phyloP scores from a whole-genome alignment of 37 sponge, comb jelly and placozoan species.

The Amphimedon queenslandica region DNA sequence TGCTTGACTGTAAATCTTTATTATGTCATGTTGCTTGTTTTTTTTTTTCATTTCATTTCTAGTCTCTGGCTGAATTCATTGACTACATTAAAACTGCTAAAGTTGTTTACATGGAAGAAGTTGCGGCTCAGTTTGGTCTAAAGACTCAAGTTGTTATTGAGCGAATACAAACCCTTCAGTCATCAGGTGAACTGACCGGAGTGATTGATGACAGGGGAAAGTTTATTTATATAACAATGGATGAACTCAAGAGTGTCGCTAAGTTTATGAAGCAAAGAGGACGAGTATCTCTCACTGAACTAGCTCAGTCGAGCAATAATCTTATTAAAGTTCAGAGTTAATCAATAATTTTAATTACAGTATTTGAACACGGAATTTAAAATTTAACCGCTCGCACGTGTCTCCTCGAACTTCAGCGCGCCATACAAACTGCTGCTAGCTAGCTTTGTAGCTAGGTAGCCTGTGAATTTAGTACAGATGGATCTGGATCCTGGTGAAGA shows the following conservation, averaged over 20 bases:
- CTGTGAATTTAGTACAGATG: no score
- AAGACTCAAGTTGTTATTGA: constrained; percentile 79
- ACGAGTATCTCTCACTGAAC: constrained; percentile 82
- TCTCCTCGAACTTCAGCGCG: no score
- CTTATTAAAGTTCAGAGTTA: constrained; percentile 66
- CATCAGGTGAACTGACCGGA: constrained; percentile 62
- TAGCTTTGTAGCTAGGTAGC: no score
- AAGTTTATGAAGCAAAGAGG: constrained; percentile 87
- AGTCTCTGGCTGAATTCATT: constrained; percentile 70
- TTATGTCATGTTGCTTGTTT: background rate
- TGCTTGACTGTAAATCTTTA: background rate
- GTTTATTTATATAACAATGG: constrained; percentile 88
- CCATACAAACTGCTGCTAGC: no score
- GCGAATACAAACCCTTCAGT: constrained; percentile 61
- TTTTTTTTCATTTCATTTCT: background rate
- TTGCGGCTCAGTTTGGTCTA: constrained; percentile 80
- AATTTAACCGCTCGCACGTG: no score
- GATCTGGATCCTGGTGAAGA: no score
- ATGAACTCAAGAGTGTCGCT: constrained; percentile 80
- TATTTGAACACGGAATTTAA: no score
- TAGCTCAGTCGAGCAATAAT: constrained; percentile 78
- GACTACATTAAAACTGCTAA: constrained; percentile 78
- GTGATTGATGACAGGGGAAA: constrained; percentile 95
- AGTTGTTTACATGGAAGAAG: constrained; percentile 84
- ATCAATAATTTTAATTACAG: no score